A percentile compares a stretch with the other conserved stretches of the same genome.
These are phyloP conservation scores for Phorcus lineatus DNA, from an alignment of 2,888 invertebrate genomes.

Conservation along the genomic window DNA sequence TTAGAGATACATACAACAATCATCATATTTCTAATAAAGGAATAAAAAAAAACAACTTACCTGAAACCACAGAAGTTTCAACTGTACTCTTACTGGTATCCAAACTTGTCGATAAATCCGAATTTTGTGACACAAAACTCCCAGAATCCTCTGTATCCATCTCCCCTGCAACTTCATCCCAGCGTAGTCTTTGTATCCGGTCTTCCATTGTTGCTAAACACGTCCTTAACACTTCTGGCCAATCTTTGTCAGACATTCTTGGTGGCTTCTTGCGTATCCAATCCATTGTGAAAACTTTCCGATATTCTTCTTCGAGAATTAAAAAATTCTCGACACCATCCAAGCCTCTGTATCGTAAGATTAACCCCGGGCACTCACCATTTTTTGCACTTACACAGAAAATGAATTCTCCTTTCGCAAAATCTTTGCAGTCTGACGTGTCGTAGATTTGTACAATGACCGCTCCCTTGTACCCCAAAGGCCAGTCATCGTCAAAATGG, in stretches of 20 bases:
- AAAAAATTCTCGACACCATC: slow-evolving; percentile 28
- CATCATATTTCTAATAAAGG: too few species aligned
- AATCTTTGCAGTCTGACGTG: background rate
- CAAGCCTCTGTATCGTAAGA: slow-evolving; percentile 16
- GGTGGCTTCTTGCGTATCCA: slow-evolving; percentile 22
- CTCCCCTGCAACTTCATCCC: slow-evolving; percentile 46
- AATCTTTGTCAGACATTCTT: background rate
- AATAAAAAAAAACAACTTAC: too few species aligned
- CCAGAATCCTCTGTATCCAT: slow-evolving; percentile 19
- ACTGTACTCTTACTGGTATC: background rate
- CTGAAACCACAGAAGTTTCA: too few species aligned
- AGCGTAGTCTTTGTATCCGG: slow-evolving; percentile 47
- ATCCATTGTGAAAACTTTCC: slow-evolving; percentile 30
- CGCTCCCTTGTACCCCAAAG: slow-evolving; percentile 14
- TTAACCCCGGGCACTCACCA: background rate
- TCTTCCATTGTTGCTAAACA: slow-evolving; percentile 50
- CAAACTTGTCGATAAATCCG: background rate
- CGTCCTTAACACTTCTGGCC: slow-evolving; percentile 37
- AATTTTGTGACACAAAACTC: background rate
- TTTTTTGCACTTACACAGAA: slow-evolving; percentile 15
- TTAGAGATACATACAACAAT: too few species aligned
- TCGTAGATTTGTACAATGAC: slow-evolving; percentile 21
- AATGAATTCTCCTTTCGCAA: slow-evolving; percentile 6
- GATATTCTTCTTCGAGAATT: slow-evolving; percentile 31
- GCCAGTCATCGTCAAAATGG: slow-evolving; percentile 13